These are phyloP conservation scores for Aphis gossypii DNA, from an alignment of 1,140 invertebrate genomes.

Conservation along the genomic window DNA sequence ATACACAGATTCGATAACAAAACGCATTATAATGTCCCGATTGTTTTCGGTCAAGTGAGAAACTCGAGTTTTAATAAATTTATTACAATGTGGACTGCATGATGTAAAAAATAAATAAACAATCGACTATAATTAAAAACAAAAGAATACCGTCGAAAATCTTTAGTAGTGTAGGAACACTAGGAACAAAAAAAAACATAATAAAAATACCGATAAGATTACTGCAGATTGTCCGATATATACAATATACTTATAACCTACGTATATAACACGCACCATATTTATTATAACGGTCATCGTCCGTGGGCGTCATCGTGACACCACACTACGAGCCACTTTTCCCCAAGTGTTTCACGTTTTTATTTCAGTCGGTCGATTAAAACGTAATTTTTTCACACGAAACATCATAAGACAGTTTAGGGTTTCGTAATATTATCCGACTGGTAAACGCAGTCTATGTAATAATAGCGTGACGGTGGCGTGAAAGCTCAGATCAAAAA, in stretches of 20 bases:
- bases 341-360: background rate
- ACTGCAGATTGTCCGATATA: background rate
- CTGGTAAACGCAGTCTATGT: background rate
- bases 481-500: background rate
- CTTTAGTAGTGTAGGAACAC: too few relatives aligned
- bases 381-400: conserved; percentile 7
- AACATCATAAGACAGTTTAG: background rate
- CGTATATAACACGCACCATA: background rate
- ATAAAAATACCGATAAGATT: background rate
- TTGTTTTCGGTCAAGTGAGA: conserved; percentile 2
- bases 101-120: background rate
- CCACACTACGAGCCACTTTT: background rate
- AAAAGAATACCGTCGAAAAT: background rate
- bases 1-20: background rate
- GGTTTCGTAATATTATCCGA: background rate
- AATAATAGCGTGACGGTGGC: background rate
- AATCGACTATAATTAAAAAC: conserved; percentile 1
- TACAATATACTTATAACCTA: background rate
- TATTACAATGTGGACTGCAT: background rate
- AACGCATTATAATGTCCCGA: background rate
- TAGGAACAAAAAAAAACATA: background rate
- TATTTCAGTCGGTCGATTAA: background rate
- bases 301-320: conserved; percentile 33
- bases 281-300: conserved; percentile 26
- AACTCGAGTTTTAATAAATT: background rate